Conservation (phyloP, 53 echinoderm and acorn worm genomes). For the Antedon mediterranea region DNA sequence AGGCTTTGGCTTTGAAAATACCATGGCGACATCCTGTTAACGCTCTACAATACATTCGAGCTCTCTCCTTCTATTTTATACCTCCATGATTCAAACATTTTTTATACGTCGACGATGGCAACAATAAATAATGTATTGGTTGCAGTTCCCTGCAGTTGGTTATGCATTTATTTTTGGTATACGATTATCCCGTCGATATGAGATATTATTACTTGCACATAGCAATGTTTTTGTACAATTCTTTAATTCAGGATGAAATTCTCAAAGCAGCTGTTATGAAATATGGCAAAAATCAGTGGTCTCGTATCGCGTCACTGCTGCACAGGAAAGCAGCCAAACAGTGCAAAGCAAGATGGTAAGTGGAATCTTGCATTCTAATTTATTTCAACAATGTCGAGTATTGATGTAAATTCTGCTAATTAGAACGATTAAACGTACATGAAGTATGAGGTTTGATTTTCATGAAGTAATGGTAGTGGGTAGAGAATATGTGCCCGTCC, state of each 20-base stretch:
- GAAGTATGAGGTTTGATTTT: no score
- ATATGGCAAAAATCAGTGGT: slow-evolving; percentile 99
- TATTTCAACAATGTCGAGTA: no score
- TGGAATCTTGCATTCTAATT: background rate
- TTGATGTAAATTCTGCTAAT: no score
- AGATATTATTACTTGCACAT: background rate
- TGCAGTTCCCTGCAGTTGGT: background rate
- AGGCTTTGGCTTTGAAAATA: no score
- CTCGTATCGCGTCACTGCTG: slow-evolving; percentile 82
- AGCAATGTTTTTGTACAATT: background rate
- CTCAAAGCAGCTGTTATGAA: slow-evolving; percentile 99
- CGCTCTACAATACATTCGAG: no score
- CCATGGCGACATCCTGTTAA: no score
- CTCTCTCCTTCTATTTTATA: no score
- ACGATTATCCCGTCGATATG: background rate
- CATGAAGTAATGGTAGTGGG: no score
- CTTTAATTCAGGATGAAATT: slow-evolving; percentile 74
- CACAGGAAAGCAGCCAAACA: slow-evolving; percentile 96
- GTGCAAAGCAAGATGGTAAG: slow-evolving; percentile 99
- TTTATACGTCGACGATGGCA: no score
- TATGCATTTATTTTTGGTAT: background rate
- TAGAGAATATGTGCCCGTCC: no score
- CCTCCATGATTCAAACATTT: no score
- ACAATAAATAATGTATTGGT: background rate
- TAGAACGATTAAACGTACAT: no score